phyloP scores from a whole-genome alignment of 2,888 invertebrate genomes.

The Melanargia galathea region DNA sequence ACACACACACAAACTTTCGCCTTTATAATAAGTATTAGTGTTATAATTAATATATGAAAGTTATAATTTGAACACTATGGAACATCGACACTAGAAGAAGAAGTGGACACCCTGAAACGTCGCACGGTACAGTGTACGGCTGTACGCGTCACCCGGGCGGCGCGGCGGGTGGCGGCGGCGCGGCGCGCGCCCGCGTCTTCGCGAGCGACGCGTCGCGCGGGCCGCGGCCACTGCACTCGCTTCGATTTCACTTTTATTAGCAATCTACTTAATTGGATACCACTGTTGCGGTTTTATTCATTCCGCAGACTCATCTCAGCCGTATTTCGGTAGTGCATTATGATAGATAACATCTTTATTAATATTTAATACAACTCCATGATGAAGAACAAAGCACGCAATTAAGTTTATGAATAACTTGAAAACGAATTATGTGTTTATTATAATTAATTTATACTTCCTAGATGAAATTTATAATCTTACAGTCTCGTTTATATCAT shows the following conservation, averaged over 20 bases:
- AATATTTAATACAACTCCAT: constrained; percentile 24
- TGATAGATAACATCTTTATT: constrained; percentile 25
- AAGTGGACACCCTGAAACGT: not conserved
- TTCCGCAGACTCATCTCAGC: constrained; percentile 75
- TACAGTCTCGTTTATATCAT: constrained; percentile 3
- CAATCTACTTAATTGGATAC: constrained; percentile 81
- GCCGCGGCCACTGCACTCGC: constrained; percentile 78
- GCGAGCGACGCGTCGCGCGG: constrained; percentile 25
- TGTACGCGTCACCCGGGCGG: too few relatives aligned
- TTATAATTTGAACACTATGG: too few relatives aligned
- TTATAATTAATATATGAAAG: too few relatives aligned
- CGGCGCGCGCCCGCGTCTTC: not conserved
- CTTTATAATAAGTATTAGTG: too few relatives aligned
- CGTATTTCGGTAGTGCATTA: constrained; percentile 47
- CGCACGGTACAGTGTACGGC: too few relatives aligned
- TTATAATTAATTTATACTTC: constrained; percentile 17
- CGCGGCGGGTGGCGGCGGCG: not conserved
- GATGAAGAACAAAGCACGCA: constrained; percentile 15
- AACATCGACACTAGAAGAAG: too few relatives aligned
- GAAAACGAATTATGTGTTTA: constrained; percentile 8
- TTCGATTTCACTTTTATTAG: constrained; percentile 82
- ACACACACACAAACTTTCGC: not conserved
- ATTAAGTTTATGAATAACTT: constrained; percentile 5
- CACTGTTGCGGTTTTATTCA: constrained; percentile 77
- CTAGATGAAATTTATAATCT: constrained; percentile 4